Evolutionary conservation across 92 coral and sea anemone genomes (phyloP), one percentile per base, ranked within the genome.

Genomic region (Parazoanthus swiftii): DNA sequence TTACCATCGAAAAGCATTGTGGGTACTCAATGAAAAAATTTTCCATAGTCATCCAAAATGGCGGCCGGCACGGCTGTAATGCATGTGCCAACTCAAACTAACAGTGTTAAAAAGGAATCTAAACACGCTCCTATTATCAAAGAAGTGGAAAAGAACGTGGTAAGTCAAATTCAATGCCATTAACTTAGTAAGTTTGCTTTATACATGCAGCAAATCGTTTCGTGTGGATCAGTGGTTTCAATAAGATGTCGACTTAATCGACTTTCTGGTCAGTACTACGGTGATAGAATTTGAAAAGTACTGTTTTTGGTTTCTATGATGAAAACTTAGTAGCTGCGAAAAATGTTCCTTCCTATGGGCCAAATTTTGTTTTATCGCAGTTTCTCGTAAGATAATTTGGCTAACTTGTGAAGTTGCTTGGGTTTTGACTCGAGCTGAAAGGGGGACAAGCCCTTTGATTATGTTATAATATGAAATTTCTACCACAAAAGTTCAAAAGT

Each of bases 11-110:
- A 74, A 68, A 16, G 95, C 85, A 93, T 92, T 77, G 79, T 85
- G 98, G 98, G 89, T 75, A 80, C 56, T 54, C 89, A 74, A 76
- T 79, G 63, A 86, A 90, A 79, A 85, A 79, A 85, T 92, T 94
- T 93, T 81, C 93, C 98, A 80, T 89, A 93, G 96, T 95, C 98
- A 95, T 95, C 93, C 98, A 95, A 93, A 92, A 95, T 95, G 98
- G 98, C 98, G 95, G 98, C 98, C 98, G 98, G 98, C 83, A 93
- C 96, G 92, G 98, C 94, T 90, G 94, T 95, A 72, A 95, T 95
- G 95, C 98, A 91, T 89, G 91, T 95, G 88, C 96, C 94, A 46
- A 93, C 93, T 83, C 94, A 88, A 94, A 95, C 88, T 88, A 95
- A 92, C 88, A 89, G 92, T 83, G 92, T 93, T 50, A 95, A 95